phyloP scores from a whole-genome alignment of 2,797 vertebrate species.

The Poecilia gillii region DNA sequence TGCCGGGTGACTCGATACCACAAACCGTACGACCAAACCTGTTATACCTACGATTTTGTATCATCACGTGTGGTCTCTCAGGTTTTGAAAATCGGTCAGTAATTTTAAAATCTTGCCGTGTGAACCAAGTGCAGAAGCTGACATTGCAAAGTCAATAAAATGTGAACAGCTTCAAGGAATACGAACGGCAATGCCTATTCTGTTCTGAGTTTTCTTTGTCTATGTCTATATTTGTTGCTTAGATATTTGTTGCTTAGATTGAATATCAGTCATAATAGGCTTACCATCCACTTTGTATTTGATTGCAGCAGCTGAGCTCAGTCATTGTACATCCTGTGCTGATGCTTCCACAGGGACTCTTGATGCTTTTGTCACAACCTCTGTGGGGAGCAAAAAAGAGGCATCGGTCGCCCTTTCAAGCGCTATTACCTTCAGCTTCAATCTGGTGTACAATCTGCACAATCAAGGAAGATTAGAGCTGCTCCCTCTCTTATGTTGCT shows the following conservation, averaged over 20 bases:
- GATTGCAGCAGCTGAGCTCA: conserved; percentile 10
- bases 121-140: not conserved
- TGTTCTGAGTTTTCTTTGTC: not conserved
- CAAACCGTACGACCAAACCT: no score
- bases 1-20: no score
- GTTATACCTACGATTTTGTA: no score
- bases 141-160: not conserved
- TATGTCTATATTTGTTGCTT: no score
- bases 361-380: conserved; percentile 35
- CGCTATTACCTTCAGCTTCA: conserved; percentile 44
- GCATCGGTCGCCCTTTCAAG: conserved; percentile 48
- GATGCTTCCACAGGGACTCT: conserved; percentile 29
- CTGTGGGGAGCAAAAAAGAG: conserved; percentile 39
- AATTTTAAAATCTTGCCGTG: no score
- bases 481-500: conserved; percentile 20
- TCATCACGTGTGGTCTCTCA: no score
- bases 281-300: not conserved
- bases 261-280: not conserved
- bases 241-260: not conserved
- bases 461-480: conserved; percentile 47
- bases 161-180: not conserved
- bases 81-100: no score
- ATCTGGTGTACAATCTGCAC: conserved; percentile 41
- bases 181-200: not conserved
- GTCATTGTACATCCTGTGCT: conserved; percentile 16